Percentiles rank a stretch among this genome's conserved stretches.
Conservation (phyloP, 2,797 vertebrate genomes). For the Trematomus bernacchii region DNA sequence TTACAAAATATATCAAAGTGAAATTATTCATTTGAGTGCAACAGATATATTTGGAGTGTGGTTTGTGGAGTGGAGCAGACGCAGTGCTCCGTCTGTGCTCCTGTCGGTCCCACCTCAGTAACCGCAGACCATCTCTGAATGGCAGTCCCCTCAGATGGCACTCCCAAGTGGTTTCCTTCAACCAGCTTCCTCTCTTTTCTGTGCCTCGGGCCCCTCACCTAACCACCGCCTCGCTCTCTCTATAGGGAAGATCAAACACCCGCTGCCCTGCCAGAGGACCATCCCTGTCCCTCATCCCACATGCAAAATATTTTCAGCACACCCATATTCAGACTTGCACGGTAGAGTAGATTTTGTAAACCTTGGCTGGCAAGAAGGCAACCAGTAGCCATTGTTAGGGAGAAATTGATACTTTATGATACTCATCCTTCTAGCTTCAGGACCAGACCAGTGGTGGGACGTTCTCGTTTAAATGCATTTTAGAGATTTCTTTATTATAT, state of each 20-base stretch:
- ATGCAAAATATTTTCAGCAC: constrained; percentile 70
- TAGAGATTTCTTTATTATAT: background rate
- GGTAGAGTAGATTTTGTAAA: constrained; percentile 58
- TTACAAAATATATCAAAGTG: constrained; percentile 37
- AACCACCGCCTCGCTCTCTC: constrained; percentile 66
- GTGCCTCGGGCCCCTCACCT: constrained; percentile 68
- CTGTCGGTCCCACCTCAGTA: constrained; percentile 55
- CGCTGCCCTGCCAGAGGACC: constrained; percentile 51
- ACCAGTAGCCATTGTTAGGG: constrained; percentile 35
- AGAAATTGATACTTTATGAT: constrained; percentile 32
- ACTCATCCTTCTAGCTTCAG: constrained; percentile 11
- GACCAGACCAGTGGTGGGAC: constrained; percentile 4
- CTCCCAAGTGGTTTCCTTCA: constrained; percentile 63
- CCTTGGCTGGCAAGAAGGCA: constrained; percentile 49
- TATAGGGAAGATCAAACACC: constrained; percentile 68
- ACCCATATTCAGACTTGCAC: constrained; percentile 55
- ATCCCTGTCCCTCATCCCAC: constrained; percentile 69
- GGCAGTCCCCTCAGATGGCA: constrained; percentile 60
- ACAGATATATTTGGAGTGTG: constrained; percentile 60
- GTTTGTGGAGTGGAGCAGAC: constrained; percentile 56
- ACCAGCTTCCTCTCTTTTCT: constrained; percentile 55
- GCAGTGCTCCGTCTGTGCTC: constrained; percentile 41
- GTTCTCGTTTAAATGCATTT: background rate
- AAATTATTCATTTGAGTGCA: constrained; percentile 44
- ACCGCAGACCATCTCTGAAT: constrained; percentile 63